These are phyloP conservation scores for Potorous gilbertii DNA, from an alignment of 2,797 vertebrate genomes.

Conservation along the genomic window DNA sequence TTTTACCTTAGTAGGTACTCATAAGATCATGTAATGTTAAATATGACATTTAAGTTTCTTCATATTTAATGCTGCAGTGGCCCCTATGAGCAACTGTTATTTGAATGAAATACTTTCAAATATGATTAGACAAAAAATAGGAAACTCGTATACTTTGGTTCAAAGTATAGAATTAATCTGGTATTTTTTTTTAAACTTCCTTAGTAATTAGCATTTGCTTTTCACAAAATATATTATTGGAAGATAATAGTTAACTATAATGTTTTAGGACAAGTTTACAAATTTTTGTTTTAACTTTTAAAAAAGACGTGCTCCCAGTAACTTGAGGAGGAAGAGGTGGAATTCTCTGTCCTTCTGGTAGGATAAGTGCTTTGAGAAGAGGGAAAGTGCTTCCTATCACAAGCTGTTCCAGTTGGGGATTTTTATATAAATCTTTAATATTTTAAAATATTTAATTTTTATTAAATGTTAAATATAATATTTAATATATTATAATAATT, in stretches of 20 bases:
- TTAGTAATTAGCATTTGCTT: neutral
- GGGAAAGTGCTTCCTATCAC: no score
- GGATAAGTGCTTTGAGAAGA: neutral
- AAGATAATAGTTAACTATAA: neutral
- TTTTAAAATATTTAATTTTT: no score
- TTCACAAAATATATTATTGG: neutral
- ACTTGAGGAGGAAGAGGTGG: no score
- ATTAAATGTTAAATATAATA: no score
- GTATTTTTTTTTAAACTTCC: neutral
- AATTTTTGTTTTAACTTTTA: neutral
- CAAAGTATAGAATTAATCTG: neutral
- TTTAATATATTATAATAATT: no score
- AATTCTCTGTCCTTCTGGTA: neutral
- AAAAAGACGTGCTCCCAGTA: neutral
- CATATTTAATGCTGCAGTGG: neutral
- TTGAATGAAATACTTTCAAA: neutral
- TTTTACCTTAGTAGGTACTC: neutral
- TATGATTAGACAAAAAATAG: neutral
- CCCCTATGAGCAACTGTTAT: no score
- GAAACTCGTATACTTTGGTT: neutral
- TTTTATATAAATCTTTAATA: constrained; percentile 76
- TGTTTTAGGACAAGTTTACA: neutral
- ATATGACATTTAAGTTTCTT: neutral
- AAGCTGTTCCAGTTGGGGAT: no score
- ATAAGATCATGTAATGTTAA: neutral